Percentiles rank a stretch among this genome's conserved stretches.
phyloP scores from a whole-genome alignment of 2,113 vertebrate genomes.

The Pachypanchax playfairii region DNA sequence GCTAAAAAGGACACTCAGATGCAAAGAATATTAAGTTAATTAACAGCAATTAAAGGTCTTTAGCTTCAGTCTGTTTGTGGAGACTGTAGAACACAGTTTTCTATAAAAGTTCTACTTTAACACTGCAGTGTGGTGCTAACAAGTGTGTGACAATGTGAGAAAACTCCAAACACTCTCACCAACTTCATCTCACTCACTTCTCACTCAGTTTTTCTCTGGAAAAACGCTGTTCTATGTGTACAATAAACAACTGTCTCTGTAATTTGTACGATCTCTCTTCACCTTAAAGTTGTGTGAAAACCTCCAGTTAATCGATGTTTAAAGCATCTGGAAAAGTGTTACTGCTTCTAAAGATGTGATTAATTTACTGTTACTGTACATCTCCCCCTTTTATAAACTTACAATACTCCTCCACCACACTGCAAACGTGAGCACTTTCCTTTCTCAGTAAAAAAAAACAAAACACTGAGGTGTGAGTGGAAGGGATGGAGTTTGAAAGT shows the following conservation, averaged over 20 bases:
- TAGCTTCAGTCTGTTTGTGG: too few relatives aligned
- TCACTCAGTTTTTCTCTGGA: constrained; percentile 36
- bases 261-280: constrained; percentile 2
- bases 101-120: constrained; percentile 28
- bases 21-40: too few relatives aligned
- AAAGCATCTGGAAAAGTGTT: constrained; percentile 4
- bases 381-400: not conserved
- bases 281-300: not conserved
- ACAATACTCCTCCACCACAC: constrained; percentile 9
- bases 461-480: not conserved
- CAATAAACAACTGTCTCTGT: not conserved
- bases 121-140: constrained; percentile 49
- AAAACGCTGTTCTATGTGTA: constrained; percentile 20
- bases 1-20: too few relatives aligned
- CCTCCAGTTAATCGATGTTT: not conserved
- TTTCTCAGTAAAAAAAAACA: too few relatives aligned
- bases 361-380: not conserved
- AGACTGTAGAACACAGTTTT: constrained; percentile 9
- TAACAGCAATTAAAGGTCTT: too few relatives aligned
- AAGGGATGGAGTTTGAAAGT: too few relatives aligned
- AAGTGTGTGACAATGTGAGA: constrained; percentile 48
- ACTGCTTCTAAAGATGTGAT: not conserved
- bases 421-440: not conserved
- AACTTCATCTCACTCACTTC: constrained; percentile 1
- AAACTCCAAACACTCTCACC: constrained; percentile 20